Evolutionary conservation across 1,140 invertebrate genomes (phyloP).

Genomic region (Calephelis virginiensis): DNA sequence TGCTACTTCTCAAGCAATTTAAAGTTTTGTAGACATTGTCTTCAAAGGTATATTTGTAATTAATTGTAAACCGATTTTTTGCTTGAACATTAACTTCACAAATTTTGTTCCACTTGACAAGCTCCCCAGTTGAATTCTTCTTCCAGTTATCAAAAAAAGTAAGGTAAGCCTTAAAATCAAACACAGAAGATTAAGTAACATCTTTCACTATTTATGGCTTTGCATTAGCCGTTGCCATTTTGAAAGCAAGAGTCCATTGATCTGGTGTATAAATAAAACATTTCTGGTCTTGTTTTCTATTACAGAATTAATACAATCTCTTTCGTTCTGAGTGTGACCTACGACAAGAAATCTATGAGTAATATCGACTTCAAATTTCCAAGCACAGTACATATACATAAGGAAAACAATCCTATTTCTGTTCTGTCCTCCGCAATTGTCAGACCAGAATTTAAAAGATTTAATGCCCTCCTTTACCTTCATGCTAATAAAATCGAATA

Average conservation of each 20-base stretch:
- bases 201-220: no score
- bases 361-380: constrained; percentile 1
- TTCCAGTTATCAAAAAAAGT: no score
- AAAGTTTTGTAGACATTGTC: no score
- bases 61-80: no score
- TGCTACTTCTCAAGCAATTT: background rate
- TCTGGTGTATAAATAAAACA: background rate
- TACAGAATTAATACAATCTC: background rate
- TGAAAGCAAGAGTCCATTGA: background rate
- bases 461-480: background rate
- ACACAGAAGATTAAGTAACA: no score
- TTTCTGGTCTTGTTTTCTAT: background rate
- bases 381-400: background rate
- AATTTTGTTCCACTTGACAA: no score
- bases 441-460: background rate
- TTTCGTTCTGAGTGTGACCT: background rate
- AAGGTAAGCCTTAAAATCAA: no score
- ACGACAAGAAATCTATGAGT: background rate
- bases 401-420: background rate
- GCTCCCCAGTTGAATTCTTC: no score
- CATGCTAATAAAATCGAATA: background rate
- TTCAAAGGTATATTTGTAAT: no score
- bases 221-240: no score
- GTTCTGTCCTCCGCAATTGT: constrained; percentile 10
- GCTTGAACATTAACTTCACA: no score